These are phyloP conservation scores for Hemicordylus capensis DNA, from an alignment of 2,113 vertebrate species.

Conservation along the genomic window DNA sequence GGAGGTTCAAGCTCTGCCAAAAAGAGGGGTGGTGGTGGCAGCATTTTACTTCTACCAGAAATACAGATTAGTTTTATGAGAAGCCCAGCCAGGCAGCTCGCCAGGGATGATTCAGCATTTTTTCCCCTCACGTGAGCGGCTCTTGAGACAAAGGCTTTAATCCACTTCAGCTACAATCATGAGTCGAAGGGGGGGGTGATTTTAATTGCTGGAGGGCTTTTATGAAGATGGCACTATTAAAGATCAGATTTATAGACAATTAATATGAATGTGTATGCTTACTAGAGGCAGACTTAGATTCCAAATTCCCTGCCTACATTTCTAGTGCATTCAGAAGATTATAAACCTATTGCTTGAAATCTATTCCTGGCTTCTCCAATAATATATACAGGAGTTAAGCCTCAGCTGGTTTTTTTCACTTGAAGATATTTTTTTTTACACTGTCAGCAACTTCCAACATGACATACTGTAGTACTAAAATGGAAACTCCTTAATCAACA, in stretches of 20 bases:
- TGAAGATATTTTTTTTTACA: not conserved
- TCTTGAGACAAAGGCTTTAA: not conserved
- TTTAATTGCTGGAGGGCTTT: not conserved
- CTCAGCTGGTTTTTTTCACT: constrained; percentile 44
- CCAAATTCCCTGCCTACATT: constrained; percentile 4
- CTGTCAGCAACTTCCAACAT: constrained; percentile 62
- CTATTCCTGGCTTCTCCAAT: constrained; percentile 58
- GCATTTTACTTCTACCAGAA: too few relatives aligned
- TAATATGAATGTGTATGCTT: not conserved
- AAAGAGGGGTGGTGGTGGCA: too few relatives aligned
- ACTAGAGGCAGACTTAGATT: constrained; percentile 4
- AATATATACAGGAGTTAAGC: constrained; percentile 64
- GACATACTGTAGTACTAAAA: constrained; percentile 62
- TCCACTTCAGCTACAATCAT: too few relatives aligned
- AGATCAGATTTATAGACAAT: not conserved
- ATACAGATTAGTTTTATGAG: too few relatives aligned
- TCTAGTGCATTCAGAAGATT: constrained; percentile 48
- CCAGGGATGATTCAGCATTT: too few relatives aligned
- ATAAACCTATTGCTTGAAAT: constrained; percentile 42
- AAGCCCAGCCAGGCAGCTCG: too few relatives aligned
- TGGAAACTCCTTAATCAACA: constrained; percentile 70
- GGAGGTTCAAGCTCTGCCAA: too few relatives aligned
- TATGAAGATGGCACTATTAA: too few relatives aligned
- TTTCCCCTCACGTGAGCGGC: too few relatives aligned
- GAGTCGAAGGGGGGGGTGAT: too few relatives aligned